A percentile compares a stretch with the other conserved stretches of the same genome.
Evolutionary conservation across 1,140 invertebrate species (phyloP).

Genomic region (Micrasema longulum): DNA sequence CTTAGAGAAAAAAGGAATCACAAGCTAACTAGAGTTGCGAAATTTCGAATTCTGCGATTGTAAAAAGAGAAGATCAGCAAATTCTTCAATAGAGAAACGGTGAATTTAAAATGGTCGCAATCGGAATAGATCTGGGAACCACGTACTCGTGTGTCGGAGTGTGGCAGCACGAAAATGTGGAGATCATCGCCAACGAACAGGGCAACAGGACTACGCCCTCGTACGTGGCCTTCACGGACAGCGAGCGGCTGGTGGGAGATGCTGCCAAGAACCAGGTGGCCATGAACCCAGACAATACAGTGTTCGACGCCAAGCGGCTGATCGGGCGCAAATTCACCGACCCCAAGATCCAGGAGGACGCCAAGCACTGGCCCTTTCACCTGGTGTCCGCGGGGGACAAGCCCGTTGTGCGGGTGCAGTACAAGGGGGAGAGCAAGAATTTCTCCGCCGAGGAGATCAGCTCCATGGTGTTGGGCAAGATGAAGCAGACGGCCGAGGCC

Average conservation of each 20-base stretch:
- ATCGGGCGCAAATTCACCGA: conserved; percentile 85
- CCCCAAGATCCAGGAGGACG: conserved; percentile 78
- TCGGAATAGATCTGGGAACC: conserved; percentile 82
- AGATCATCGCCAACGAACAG: too few relatives aligned
- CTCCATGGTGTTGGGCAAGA: conserved; percentile 84
- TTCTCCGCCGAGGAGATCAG: conserved; percentile 90
- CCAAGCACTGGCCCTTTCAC: conserved; percentile 86
- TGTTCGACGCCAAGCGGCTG: conserved; percentile 85
- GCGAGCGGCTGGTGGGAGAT: conserved; percentile 90
- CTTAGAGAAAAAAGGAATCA: too few relatives aligned
- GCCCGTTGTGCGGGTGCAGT: conserved; percentile 82
- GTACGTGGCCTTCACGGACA: conserved; percentile 93
- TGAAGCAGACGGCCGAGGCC: conserved; percentile 79
- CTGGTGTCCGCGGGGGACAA: conserved; percentile 77
- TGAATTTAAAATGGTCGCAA: conserved; percentile 67
- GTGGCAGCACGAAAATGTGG: conserved; percentile 86
- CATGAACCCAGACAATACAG: conserved; percentile 88
- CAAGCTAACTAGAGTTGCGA: too few relatives aligned
- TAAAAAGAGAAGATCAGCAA: not conserved
- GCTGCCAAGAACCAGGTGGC: conserved; percentile 80
- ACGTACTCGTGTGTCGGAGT: conserved; percentile 86
- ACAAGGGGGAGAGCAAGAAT: conserved; percentile 79
- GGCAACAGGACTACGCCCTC: conserved; percentile 92
- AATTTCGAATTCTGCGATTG: not conserved
- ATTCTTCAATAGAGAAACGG: too few relatives aligned